Evolutionary conservation across 2,888 invertebrate species (phyloP).

Genomic region (Phragmatobia fuliginosa): DNA sequence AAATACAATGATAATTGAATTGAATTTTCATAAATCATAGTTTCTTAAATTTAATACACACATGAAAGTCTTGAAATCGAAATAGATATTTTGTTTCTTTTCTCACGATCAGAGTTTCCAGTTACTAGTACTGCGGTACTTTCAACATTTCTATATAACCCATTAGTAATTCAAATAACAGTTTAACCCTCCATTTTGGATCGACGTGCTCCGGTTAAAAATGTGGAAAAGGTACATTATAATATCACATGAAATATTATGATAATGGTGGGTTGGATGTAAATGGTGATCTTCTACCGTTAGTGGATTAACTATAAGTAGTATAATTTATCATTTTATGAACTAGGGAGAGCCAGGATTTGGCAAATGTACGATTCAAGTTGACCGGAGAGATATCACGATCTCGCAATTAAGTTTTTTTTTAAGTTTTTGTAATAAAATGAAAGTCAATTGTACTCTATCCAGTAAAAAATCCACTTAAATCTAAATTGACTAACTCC

Average conservation of each 20-base stretch:
- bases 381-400: background rate
- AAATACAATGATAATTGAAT: too few relatives aligned
- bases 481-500: too few relatives aligned
- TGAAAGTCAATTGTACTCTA: too few relatives aligned
- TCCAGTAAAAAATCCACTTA: too few relatives aligned
- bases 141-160: conserved; percentile 3
- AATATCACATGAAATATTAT: conserved; percentile 24
- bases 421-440: too few relatives aligned
- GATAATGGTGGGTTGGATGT: conserved; percentile 6
- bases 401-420: too few relatives aligned
- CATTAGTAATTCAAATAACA: conserved; percentile 23
- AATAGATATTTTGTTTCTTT: background rate
- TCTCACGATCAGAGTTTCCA: background rate
- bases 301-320: background rate
- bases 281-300: background rate
- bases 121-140: background rate
- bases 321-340: background rate
- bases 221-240: conserved; percentile 15
- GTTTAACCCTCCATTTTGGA: conserved; percentile 23
- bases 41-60: background rate
- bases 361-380: background rate
- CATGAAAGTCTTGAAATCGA: background rate
- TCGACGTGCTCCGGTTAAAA: conserved; percentile 17
- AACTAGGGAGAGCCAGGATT: background rate
- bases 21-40: too few relatives aligned